Evolutionary conservation across 2,888 invertebrate species (phyloP), one percentile per base, ranked within the genome.

Genomic region (Yponomeuta plumbellus): DNA sequence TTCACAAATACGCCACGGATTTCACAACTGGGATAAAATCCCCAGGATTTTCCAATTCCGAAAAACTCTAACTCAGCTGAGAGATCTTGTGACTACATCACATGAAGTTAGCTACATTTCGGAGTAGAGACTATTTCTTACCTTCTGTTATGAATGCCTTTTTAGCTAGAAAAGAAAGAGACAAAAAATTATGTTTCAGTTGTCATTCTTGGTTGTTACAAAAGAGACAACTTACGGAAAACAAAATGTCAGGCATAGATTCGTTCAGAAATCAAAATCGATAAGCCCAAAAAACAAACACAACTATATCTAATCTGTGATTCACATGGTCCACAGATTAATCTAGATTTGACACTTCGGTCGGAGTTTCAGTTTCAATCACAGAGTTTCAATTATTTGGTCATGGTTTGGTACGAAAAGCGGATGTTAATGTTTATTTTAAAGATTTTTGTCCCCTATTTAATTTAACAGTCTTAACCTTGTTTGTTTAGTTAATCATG

Each of bases 41-140:
- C 72, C 74, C 75, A 79, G 74, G 74, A 76, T 74, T 44, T 64
- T 67, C 17, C 63, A 62, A 57, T 44, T 62, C 76, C 80, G 76
- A 79, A 80, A 68, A 66, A 65, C 74, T 78, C 66, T 68, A 71
- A 74, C 91, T 91, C 92, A 92, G 92, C 91, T 92, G 92, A 92
- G 88, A 85, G 83, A 88, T 92, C 92, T 92, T 91, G 92, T 92
- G 92, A 91, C 91, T 87, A 78, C 74, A 69, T 65, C 69, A 72
- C 74, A 73, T 86, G 86, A 88, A 85, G 83, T 85, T 86, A 78
- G 79, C 72, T 73, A 58, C 69, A 73, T 68, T 66, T 72, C 68
- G 52, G 66, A 68, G 58, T 65, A 56, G 64, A 71, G 72, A 77
- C 71, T 72, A 74, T 80, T 72, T 70, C 86, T 89, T 86, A 88